Percentiles rank a stretch among this genome's conserved stretches.
Conservation (phyloP, 1,140 invertebrate species). For the Drosophila elegans region DNA sequence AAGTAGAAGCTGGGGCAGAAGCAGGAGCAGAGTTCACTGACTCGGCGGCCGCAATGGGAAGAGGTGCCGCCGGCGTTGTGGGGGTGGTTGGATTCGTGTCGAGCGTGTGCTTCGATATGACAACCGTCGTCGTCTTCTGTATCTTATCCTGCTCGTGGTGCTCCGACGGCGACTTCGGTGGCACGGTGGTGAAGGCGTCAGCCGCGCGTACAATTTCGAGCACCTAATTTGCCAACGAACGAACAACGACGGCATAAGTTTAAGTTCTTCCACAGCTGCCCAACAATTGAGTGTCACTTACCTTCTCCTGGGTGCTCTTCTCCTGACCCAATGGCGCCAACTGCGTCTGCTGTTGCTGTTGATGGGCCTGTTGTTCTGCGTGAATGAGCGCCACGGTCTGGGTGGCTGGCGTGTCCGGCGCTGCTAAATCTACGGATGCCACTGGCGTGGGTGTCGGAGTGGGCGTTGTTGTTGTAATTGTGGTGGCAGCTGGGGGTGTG, state of each 20-base stretch:
- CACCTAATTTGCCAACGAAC: conserved; percentile 86
- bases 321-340: conserved; percentile 86
- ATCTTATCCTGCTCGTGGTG: conserved; percentile 88
- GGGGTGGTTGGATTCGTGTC: conserved; percentile 82
- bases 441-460: conserved; percentile 24
- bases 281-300: conserved; percentile 77
- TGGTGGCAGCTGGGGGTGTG: conserved; percentile 31
- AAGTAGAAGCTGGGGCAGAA: conserved; percentile 6
- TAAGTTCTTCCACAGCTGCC: conserved; percentile 4
- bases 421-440: conserved; percentile 39
- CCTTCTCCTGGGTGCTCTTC: conserved; percentile 93
- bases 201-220: conserved; percentile 95
- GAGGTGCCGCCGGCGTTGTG: conserved; percentile 58
- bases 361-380: conserved; percentile 57
- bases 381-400: conserved; percentile 76
- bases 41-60: conserved; percentile 43
- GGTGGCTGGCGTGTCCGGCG: conserved; percentile 53
- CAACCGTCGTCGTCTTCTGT: conserved; percentile 95
- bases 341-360: conserved; percentile 56
- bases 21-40: conserved; percentile 41
- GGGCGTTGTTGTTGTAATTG: conserved; percentile 9
- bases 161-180: conserved; percentile 91
- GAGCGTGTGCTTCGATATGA: conserved; percentile 96
- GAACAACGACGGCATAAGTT: conserved; percentile 7
- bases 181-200: conserved; percentile 90